phyloP scores from a whole-genome alignment of 1,140 invertebrate species.

The Planococcus citri region DNA sequence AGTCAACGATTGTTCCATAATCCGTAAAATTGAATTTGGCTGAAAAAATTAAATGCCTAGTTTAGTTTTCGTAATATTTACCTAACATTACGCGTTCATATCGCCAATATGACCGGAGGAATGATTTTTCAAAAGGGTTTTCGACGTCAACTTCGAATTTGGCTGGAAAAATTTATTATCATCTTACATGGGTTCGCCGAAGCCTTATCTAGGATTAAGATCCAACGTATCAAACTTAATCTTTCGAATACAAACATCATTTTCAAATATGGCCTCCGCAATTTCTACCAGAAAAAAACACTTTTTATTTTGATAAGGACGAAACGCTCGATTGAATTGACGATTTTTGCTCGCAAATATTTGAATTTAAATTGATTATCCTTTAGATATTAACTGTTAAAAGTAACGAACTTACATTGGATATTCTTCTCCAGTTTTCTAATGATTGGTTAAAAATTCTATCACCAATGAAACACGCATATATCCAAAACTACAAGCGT shows the following conservation, averaged over 20 bases:
- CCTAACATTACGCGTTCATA: too few species aligned
- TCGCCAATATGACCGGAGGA: too few species aligned
- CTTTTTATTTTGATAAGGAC: not conserved
- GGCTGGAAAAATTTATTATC: not conserved
- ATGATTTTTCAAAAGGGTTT: too few species aligned
- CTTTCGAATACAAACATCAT: too few species aligned
- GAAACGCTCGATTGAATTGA: not conserved
- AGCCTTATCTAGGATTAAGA: too few species aligned
- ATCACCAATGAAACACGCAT: slow-evolving; percentile 50
- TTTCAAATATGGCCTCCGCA: slow-evolving; percentile 8
- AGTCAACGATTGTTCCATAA: slow-evolving; percentile 30
- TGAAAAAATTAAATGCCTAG: too few species aligned
- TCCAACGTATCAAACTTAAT: too few species aligned
- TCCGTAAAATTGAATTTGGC: not conserved
- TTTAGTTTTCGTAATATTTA: too few species aligned
- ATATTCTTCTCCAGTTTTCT: slow-evolving; percentile 52
- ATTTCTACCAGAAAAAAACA: slow-evolving; percentile 15
- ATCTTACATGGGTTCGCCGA: not conserved
- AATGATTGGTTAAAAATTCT: slow-evolving; percentile 54
- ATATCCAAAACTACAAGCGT: slow-evolving; percentile 14
- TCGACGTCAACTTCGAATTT: too few species aligned
- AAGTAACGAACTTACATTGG: slow-evolving; percentile 54
- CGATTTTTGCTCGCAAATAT: too few species aligned
- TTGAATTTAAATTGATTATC: too few species aligned
- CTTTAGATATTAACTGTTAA: slow-evolving; percentile 29